Conservation (phyloP, 2,797 vertebrate genomes). For the Agapornis canus region DNA sequence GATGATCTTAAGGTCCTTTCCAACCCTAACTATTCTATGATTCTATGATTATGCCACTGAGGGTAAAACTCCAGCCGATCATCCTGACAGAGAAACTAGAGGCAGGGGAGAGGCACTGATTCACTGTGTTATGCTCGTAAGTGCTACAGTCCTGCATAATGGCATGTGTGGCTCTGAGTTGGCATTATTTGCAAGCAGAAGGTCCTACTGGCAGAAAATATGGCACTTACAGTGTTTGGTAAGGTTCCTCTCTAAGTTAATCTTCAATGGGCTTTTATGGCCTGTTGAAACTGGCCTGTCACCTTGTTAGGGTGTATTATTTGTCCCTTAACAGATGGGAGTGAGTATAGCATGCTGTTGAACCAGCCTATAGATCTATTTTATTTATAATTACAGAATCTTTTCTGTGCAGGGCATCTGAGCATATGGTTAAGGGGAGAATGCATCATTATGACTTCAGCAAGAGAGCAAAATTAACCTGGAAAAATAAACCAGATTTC, state of each 20-base stretch:
- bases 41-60: background rate
- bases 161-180: conserved; percentile 4
- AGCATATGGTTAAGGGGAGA: conserved; percentile 29
- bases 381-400: conserved; percentile 37
- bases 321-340: conserved; percentile 42
- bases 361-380: background rate
- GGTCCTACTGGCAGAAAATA: conserved; percentile 32
- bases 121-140: background rate
- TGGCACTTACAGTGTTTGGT: conserved; percentile 23
- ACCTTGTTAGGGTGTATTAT: background rate
- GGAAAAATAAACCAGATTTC: conserved; percentile 34
- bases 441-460: background rate
- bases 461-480: background rate
- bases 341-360: background rate
- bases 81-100: background rate
- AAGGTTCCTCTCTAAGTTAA: conserved; percentile 24
- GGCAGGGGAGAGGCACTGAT: background rate
- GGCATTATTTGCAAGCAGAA: conserved; percentile 27
- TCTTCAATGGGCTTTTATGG: conserved; percentile 33
- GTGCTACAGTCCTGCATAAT: background rate
- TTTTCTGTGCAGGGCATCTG: background rate
- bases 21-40: too few species aligned
- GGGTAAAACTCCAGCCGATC: background rate
- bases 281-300: conserved; percentile 21
- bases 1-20: too few species aligned